Evolutionary conservation across 2,113 vertebrate genomes (phyloP).

Genomic region (Pelobates fuscus): DNA sequence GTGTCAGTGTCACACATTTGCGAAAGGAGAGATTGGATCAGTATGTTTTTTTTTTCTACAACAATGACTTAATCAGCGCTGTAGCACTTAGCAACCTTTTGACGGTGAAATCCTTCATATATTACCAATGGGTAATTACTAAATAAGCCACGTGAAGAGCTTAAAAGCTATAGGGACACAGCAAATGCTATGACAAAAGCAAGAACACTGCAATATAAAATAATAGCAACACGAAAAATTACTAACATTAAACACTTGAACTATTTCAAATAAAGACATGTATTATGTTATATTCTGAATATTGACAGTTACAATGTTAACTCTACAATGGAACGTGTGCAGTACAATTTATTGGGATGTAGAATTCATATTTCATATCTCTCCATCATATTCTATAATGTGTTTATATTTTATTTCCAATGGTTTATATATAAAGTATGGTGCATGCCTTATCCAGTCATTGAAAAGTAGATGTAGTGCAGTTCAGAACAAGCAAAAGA

Average conservation of each 20-base stretch:
- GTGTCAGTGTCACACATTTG: neutral
- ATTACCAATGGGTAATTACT: slow-evolving; percentile 16
- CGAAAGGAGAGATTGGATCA: slow-evolving; percentile 8
- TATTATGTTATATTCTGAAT: neutral
- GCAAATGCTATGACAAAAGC: neutral
- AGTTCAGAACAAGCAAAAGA: no score
- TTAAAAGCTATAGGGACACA: neutral
- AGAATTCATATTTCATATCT: no score
- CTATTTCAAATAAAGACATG: neutral
- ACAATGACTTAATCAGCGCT: slow-evolving; percentile 32
- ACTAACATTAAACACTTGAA: neutral
- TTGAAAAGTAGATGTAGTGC: no score
- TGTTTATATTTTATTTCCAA: no score
- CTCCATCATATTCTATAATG: no score
- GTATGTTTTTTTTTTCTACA: slow-evolving; percentile 11
- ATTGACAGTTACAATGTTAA: neutral
- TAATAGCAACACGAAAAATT: neutral
- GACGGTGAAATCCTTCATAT: neutral
- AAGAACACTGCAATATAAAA: neutral
- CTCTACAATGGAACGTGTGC: no score
- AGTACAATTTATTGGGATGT: no score
- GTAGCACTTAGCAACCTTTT: slow-evolving; percentile 7
- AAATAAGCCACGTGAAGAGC: neutral
- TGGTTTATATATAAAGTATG: no score
- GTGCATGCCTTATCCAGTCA: no score